Percentiles rank a stretch among this genome's conserved stretches.
Conservation (phyloP, 2,888 invertebrate species). For the Pogonocherus hispidulus region DNA sequence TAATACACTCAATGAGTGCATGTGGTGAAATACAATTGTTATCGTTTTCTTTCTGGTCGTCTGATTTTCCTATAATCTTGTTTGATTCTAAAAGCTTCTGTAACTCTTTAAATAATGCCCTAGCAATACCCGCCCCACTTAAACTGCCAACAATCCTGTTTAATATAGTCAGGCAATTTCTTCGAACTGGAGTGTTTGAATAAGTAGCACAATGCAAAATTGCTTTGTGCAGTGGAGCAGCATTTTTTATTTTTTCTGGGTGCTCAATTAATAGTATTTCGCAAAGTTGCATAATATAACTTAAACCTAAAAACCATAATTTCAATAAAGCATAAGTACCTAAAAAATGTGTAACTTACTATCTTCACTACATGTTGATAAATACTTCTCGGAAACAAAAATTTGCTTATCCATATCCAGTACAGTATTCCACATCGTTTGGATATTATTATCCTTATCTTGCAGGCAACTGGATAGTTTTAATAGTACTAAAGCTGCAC, state of each 20-base stretch:
- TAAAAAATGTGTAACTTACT: conserved; percentile 61
- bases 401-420: conserved; percentile 83
- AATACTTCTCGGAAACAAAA: conserved; percentile 86
- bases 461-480: conserved; percentile 71
- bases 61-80: conserved; percentile 68
- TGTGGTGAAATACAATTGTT: conserved; percentile 71
- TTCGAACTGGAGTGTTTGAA: conserved; percentile 74
- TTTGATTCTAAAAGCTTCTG: conserved; percentile 76
- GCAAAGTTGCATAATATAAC: conserved; percentile 81
- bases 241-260: conserved; percentile 75
- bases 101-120: conserved; percentile 77
- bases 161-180: conserved; percentile 74
- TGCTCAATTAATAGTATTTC: conserved; percentile 81
- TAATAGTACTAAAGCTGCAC: conserved; percentile 78
- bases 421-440: conserved; percentile 79
- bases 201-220: conserved; percentile 77
- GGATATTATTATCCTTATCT: conserved; percentile 70
- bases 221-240: conserved; percentile 79
- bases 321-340: not conserved
- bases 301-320: conserved; percentile 69
- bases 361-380: conserved; percentile 80
- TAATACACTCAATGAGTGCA: conserved; percentile 66
- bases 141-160: conserved; percentile 74
- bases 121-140: conserved; percentile 74
- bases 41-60: conserved; percentile 66